Evolutionary conservation across 2,888 invertebrate genomes (phyloP).

Genomic region (Lepetodrilus schrolli): DNA sequence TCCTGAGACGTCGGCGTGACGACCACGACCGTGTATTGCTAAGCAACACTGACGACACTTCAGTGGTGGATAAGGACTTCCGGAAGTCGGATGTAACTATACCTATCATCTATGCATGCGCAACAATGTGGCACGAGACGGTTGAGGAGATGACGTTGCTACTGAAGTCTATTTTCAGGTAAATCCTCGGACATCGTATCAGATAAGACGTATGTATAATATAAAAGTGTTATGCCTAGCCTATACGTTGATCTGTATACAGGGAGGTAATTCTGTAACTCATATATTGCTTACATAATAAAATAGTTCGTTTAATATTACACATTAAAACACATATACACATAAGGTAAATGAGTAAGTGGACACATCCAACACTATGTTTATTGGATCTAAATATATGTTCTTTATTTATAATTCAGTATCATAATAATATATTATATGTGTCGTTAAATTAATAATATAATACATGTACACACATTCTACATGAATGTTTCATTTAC

Average conservation of each 20-base stretch:
- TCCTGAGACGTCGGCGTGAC: constrained; percentile 90
- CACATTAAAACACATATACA: too few relatives aligned
- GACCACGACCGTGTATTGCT: constrained; percentile 80
- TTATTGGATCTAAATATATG: too few relatives aligned
- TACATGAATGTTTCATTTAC: not conserved
- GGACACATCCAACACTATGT: too few relatives aligned
- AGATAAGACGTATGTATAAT: not conserved
- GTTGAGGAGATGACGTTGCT: constrained; percentile 72
- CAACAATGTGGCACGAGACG: constrained; percentile 75
- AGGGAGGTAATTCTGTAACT: not conserved
- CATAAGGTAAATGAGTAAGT: too few relatives aligned
- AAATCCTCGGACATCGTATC: not conserved
- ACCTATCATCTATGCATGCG: constrained; percentile 72
- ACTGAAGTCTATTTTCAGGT: constrained; percentile 73
- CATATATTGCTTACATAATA: not conserved
- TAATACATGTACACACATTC: not conserved
- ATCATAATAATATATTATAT: too few relatives aligned
- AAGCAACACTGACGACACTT: constrained; percentile 40
- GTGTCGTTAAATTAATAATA: too few relatives aligned
- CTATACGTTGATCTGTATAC: not conserved
- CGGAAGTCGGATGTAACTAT: constrained; percentile 52
- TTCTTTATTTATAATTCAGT: too few relatives aligned
- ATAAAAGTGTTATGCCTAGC: too few relatives aligned
- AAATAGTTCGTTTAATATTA: too few relatives aligned
- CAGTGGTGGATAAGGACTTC: constrained; percentile 40